phyloP scores from a whole-genome alignment of 1,140 invertebrate genomes.

The Polypedilum vanderplanki region DNA sequence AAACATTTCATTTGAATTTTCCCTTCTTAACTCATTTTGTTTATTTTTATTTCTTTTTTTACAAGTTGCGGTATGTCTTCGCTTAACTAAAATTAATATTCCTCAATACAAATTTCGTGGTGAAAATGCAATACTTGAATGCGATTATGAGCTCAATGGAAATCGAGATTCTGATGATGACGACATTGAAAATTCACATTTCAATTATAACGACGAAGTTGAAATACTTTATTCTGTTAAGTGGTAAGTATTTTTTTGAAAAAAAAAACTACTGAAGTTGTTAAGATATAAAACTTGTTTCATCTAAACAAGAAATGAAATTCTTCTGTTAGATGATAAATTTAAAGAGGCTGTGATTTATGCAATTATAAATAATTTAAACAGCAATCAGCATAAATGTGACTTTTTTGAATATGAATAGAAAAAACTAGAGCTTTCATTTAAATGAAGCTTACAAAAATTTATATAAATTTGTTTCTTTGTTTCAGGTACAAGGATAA shows the following conservation, averaged over 20 bases:
- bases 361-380: too few species aligned
- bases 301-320: too few species aligned
- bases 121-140: conserved; percentile 61
- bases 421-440: too few species aligned
- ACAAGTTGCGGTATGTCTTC: conserved; percentile 40
- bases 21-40: too few species aligned
- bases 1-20: background rate
- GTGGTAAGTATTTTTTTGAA: conserved; percentile 45
- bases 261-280: too few species aligned
- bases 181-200: conserved; percentile 28
- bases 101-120: conserved; percentile 64
- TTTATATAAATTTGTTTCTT: too few species aligned
- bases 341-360: too few species aligned
- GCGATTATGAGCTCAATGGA: conserved; percentile 61
- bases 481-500: conserved; percentile 68
- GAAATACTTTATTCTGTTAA: conserved; percentile 65
- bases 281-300: too few species aligned
- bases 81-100: conserved; percentile 59
- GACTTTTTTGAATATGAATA: too few species aligned
- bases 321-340: too few species aligned
- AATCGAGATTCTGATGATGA: conserved; percentile 32
- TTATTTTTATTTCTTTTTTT: background rate
- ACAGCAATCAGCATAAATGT: too few species aligned
- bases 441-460: too few species aligned
- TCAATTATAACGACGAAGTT: conserved; percentile 36